Conservation (phyloP, 1,140 invertebrate species). For the Chrysoperla carnea region DNA sequence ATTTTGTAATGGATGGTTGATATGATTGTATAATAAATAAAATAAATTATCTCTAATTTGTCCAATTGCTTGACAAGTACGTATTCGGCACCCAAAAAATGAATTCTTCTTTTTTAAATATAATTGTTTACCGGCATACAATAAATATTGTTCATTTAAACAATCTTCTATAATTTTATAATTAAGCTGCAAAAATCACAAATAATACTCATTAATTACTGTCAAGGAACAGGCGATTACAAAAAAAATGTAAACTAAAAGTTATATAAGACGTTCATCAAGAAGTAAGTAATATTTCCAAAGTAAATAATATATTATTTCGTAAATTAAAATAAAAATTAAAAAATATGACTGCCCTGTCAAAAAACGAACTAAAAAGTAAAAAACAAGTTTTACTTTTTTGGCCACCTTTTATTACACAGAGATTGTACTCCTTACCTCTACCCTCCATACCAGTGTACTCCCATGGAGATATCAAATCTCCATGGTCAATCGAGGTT, state of each 20-base stretch:
- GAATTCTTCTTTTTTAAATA: background rate
- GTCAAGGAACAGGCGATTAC: background rate
- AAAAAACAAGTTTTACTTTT: too few relatives aligned
- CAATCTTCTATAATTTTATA: background rate
- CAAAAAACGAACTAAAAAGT: too few relatives aligned
- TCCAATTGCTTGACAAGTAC: background rate
- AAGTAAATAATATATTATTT: too few relatives aligned
- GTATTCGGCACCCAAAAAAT: background rate
- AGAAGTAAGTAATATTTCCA: background rate
- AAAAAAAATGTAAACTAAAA: background rate
- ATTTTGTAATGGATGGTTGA: background rate
- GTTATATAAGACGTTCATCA: background rate
- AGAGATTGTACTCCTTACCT: too few relatives aligned
- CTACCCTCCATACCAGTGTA: too few relatives aligned
- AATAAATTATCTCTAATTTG: background rate
- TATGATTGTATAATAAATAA: background rate
- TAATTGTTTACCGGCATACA: background rate
- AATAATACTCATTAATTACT: background rate
- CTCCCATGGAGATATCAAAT: too few relatives aligned
- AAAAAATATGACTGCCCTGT: too few relatives aligned
- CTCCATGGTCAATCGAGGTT: too few relatives aligned
- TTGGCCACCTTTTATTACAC: too few relatives aligned
- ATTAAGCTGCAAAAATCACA: background rate
- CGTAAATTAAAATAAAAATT: too few relatives aligned
- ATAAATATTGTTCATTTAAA: background rate